phyloP scores from a whole-genome alignment of 2,113 vertebrate genomes.

The Mellivora capensis region DNA sequence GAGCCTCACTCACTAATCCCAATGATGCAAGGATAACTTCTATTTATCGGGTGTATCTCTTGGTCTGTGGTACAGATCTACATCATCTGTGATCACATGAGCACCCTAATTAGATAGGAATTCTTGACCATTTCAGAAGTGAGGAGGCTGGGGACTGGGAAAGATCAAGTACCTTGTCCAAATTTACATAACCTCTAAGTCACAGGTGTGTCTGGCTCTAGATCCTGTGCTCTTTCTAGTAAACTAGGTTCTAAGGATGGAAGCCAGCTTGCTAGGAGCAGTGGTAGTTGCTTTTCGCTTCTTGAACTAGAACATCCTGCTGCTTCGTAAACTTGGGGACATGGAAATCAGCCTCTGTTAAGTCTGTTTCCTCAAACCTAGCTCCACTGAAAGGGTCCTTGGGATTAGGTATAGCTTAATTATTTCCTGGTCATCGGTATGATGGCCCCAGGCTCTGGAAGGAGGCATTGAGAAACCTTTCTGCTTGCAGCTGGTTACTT shows the following conservation, averaged over 20 bases:
- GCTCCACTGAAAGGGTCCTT: background rate
- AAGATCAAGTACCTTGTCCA: background rate
- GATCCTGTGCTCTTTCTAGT: background rate
- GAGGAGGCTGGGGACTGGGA: background rate
- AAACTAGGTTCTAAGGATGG: background rate
- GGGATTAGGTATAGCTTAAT: background rate
- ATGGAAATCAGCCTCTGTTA: background rate
- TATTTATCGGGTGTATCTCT: background rate
- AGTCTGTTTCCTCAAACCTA: background rate
- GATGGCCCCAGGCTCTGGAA: background rate
- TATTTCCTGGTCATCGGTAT: background rate
- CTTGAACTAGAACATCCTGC: background rate
- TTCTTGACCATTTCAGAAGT: background rate
- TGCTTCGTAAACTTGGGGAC: background rate
- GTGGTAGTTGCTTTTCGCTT: background rate
- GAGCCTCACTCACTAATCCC: background rate
- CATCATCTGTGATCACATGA: background rate
- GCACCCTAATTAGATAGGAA: background rate
- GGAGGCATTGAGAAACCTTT: slow-evolving; percentile 7
- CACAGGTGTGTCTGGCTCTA: background rate
- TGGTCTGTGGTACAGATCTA: background rate
- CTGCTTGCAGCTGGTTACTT: slow-evolving; percentile 92
- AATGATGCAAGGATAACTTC: background rate
- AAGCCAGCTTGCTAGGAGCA: background rate
- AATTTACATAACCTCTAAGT: background rate